Evolutionary conservation across 2,113 vertebrate species (phyloP).

Genomic region (Ptilorrhoa leucosticta): DNA sequence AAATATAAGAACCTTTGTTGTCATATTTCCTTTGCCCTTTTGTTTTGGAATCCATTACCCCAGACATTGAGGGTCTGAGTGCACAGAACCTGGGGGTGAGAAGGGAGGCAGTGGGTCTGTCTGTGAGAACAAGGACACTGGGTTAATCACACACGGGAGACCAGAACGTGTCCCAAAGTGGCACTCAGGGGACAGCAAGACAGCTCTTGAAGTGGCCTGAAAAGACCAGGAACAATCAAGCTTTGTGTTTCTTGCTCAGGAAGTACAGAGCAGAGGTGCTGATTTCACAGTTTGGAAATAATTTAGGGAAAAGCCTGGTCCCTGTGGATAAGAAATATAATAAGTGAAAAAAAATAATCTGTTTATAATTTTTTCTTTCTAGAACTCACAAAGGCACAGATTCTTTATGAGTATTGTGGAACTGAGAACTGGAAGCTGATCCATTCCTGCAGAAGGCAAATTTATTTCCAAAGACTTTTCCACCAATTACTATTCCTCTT

Average conservation of each 20-base stretch:
- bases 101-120: neutral
- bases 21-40: neutral
- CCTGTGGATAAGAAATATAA: conserved; percentile 18
- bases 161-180: neutral
- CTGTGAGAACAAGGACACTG: neutral
- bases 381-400: neutral
- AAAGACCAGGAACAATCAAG: neutral
- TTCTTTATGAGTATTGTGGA: conserved; percentile 4
- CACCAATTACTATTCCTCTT: conserved; percentile 15
- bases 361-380: conserved; percentile 24
- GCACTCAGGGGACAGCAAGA: neutral
- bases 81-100: neutral
- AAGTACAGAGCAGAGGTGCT: neutral
- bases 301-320: conserved; percentile 46
- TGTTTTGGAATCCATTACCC: neutral
- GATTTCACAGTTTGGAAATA: conserved; percentile 51
- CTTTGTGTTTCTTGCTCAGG: neutral
- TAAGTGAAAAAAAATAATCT: neutral
- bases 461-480: conserved; percentile 52
- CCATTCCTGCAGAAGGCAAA: neutral
- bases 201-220: neutral
- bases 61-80: neutral
- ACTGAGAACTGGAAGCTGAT: conserved; percentile 25
- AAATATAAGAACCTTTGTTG: neutral
- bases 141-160: neutral